These are phyloP conservation scores for Ametastegia equiseti DNA, from an alignment of 2,888 invertebrate species.

Conservation along the genomic window DNA sequence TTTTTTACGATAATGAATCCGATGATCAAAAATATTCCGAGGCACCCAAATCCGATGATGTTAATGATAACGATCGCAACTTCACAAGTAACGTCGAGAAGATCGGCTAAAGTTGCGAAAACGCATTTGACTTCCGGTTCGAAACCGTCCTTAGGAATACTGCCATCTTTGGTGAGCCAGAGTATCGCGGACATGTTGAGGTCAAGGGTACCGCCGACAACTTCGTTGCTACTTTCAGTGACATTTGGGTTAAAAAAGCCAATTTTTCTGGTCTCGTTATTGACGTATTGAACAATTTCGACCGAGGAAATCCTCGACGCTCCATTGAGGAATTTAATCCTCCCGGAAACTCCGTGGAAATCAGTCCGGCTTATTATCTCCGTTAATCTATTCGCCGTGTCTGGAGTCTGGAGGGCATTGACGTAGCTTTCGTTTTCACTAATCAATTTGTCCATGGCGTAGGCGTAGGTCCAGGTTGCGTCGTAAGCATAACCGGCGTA, in stretches of 20 bases:
- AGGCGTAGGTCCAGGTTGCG: slow-evolving; percentile 89
- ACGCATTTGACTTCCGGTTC: slow-evolving; percentile 81
- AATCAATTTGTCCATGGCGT: slow-evolving; percentile 83
- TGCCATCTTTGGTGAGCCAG: slow-evolving; percentile 82
- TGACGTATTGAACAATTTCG: slow-evolving; percentile 80
- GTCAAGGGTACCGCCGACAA: slow-evolving; percentile 77
- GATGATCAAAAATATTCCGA: slow-evolving; percentile 79
- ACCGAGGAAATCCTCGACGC: slow-evolving; percentile 83
- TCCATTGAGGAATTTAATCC: slow-evolving; percentile 83
- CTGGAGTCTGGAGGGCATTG: slow-evolving; percentile 78
- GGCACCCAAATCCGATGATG: slow-evolving; percentile 79
- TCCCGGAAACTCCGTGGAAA: slow-evolving; percentile 86
- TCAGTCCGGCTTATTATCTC: slow-evolving; percentile 82
- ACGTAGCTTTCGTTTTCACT: slow-evolving; percentile 80
- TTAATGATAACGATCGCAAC: slow-evolving; percentile 84
- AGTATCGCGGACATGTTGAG: slow-evolving; percentile 79
- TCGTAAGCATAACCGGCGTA: slow-evolving; percentile 89
- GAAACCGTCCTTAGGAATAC: slow-evolving; percentile 84
- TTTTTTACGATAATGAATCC: slow-evolving; percentile 82
- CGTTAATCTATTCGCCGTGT: slow-evolving; percentile 80
- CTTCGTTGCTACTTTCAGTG: slow-evolving; percentile 74
- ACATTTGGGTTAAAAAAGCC: slow-evolving; percentile 80
- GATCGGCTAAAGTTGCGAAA: slow-evolving; percentile 82
- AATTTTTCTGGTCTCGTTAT: slow-evolving; percentile 76
- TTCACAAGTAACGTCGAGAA: slow-evolving; percentile 85